phyloP scores from a whole-genome alignment of 2,888 invertebrate genomes.

The Himalopsyche anomala region DNA sequence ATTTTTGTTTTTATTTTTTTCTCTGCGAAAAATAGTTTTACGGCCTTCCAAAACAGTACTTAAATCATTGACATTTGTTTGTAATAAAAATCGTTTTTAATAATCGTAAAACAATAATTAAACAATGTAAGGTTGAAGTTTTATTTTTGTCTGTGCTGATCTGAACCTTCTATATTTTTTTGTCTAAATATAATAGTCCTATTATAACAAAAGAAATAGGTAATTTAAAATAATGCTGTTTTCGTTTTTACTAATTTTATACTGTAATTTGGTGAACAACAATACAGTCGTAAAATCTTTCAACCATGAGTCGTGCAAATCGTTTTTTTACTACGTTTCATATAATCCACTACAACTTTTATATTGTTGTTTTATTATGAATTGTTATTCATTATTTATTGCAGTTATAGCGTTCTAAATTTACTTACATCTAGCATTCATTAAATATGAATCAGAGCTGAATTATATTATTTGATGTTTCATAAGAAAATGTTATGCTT shows the following conservation, averaged over 20 bases:
- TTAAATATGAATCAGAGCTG: slow-evolving; percentile 18
- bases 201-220: neutral
- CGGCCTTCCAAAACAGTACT: no score
- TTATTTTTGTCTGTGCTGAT: no score
- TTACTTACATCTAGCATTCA: neutral
- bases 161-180: no score
- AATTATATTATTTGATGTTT: neutral
- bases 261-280: neutral
- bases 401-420: slow-evolving; percentile 20
- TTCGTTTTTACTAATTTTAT: neutral
- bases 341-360: neutral
- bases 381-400: slow-evolving; percentile 22
- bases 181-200: no score
- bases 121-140: no score
- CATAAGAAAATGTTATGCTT: neutral
- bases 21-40: no score
- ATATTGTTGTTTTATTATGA: slow-evolving; percentile 4
- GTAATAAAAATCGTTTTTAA: no score
- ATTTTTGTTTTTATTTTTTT: no score
- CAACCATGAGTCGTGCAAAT: slow-evolving; percentile 7
- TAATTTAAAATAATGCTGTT: neutral
- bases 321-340: neutral
- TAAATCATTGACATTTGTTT: no score
- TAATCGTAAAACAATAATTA: no score
- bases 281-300: slow-evolving; percentile 4